Conservation (phyloP, 2,113 vertebrate species). For the Riparia riparia region DNA sequence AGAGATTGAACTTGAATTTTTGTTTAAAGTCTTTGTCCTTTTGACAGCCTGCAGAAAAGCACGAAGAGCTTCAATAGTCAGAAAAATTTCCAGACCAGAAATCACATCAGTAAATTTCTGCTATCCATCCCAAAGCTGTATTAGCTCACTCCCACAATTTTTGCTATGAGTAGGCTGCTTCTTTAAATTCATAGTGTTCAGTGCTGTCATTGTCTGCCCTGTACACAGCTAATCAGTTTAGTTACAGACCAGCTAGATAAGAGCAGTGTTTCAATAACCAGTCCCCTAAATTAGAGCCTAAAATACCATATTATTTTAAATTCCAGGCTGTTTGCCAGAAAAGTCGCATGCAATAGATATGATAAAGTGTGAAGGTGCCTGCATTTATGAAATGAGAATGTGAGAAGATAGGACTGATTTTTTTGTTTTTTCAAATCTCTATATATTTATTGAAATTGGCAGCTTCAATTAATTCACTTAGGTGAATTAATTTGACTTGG, state of each 20-base stretch:
- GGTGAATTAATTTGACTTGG: neutral
- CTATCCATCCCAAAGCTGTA: neutral
- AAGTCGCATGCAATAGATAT: neutral
- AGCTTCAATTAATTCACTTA: neutral
- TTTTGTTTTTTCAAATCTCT: neutral
- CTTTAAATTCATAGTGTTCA: neutral
- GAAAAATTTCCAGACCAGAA: neutral
- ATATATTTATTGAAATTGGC: neutral
- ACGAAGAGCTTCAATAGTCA: neutral
- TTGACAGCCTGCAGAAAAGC: neutral
- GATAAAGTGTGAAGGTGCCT: neutral
- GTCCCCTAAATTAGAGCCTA: neutral
- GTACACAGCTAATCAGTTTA: neutral
- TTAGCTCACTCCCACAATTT: neutral
- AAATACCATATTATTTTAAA: constrained; percentile 1
- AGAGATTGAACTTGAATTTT: neutral
- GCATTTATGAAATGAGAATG: neutral
- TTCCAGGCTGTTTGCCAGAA: neutral
- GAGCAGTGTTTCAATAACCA: neutral
- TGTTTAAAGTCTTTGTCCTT: neutral
- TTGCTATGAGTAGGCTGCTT: neutral
- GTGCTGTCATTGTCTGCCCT: neutral
- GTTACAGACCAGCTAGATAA: neutral
- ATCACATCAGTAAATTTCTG: neutral
- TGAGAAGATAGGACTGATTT: neutral